phyloP scores from a whole-genome alignment of 2,797 vertebrate genomes.

The Glossophaga mutica region DNA sequence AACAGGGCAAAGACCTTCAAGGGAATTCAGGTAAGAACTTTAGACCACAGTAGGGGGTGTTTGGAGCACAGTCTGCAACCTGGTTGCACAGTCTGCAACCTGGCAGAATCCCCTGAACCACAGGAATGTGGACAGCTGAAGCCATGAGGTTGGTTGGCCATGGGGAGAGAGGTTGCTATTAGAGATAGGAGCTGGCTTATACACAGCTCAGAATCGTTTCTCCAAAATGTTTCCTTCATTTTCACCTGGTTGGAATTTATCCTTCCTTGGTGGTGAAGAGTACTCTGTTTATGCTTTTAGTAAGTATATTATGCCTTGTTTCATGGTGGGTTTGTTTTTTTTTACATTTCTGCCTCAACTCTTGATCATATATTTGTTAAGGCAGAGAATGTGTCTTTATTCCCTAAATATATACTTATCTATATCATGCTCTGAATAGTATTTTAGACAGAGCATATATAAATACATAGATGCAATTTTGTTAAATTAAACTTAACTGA shows the following conservation, averaged over 20 bases:
- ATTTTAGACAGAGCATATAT: not conserved
- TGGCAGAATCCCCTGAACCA: not conserved
- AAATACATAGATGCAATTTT: not conserved
- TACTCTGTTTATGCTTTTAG: not conserved
- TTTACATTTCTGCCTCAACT: not conserved
- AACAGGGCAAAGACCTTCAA: not conserved
- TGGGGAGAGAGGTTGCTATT: not conserved
- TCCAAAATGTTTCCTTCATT: not conserved
- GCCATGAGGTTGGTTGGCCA: not conserved
- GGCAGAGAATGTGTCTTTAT: not conserved
- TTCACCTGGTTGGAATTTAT: not conserved
- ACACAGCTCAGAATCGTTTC: not conserved
- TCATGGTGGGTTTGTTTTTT: not conserved
- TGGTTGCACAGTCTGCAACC: not conserved
- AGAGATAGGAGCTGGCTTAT: not conserved
- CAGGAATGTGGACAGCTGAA: not conserved
- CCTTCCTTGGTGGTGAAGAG: not conserved
- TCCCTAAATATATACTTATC: not conserved
- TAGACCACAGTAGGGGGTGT: not conserved
- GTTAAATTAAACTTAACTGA: not conserved
- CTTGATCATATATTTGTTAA: not conserved
- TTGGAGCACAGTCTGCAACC: not conserved
- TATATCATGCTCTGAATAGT: not conserved
- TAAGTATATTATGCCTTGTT: not conserved
- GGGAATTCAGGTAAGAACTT: not conserved